These are phyloP conservation scores for Mythimna lalbum DNA, from an alignment of 2,888 invertebrate species.

Conservation along the genomic window DNA sequence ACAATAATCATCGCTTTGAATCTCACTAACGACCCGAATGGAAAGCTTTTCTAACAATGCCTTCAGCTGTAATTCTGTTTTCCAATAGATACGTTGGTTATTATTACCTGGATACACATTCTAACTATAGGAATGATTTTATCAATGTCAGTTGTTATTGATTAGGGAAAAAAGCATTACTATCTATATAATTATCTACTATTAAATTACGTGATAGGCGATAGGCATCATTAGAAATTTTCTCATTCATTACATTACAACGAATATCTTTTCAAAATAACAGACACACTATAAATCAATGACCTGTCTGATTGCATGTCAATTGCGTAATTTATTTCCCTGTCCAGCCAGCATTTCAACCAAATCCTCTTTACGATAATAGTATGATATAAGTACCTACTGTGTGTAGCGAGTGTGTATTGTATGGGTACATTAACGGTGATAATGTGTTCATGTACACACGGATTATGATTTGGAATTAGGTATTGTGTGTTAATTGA, in stretches of 20 bases:
- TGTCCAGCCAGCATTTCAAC: conserved; percentile 19
- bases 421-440: conserved; percentile 20
- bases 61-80: not conserved
- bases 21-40: conserved; percentile 28
- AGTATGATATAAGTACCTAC: conserved; percentile 1
- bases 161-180: not conserved
- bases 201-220: not conserved
- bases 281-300: conserved; percentile 18
- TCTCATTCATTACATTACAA: not conserved
- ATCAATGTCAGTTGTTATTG: conserved; percentile 13
- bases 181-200: not conserved
- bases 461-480: conserved; percentile 45
- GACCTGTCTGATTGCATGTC: not conserved
- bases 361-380: conserved; percentile 30
- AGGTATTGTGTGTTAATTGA: conserved; percentile 45
- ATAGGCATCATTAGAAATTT: not conserved
- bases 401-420: conserved; percentile 2
- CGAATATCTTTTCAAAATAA: conserved; percentile 6
- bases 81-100: not conserved
- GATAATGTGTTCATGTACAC: conserved; percentile 42
- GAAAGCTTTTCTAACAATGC: conserved; percentile 9
- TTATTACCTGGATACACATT: not conserved
- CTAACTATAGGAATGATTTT: conserved; percentile 5
- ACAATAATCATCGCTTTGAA: conserved; percentile 28
- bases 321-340: conserved; percentile 40